A percentile compares a stretch with the other conserved stretches of the same genome.
Conservation (phyloP, 2,888 invertebrate genomes). For the Anthophora plumipes region DNA sequence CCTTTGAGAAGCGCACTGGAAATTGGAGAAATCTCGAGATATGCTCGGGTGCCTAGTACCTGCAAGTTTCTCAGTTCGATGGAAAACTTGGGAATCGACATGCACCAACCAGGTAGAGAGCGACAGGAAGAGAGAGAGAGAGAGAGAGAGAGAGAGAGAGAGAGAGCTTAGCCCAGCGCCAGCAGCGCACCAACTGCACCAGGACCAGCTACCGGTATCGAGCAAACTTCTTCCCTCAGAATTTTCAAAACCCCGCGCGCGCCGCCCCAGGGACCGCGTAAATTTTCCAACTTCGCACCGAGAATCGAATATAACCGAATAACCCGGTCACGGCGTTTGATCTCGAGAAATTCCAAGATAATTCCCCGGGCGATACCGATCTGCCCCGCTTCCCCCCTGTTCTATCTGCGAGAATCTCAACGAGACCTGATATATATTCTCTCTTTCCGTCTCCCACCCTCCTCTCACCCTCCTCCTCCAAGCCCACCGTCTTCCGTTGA, state of each 20-base stretch:
- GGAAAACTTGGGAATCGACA: slow-evolving; percentile 61
- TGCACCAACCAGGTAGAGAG: background rate
- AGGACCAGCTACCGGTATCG: slow-evolving; percentile 30
- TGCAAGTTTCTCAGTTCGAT: slow-evolving; percentile 59
- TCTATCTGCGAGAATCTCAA: slow-evolving; percentile 57
- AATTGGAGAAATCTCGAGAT: slow-evolving; percentile 68
- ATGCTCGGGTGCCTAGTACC: slow-evolving; percentile 21
- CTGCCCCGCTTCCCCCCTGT: slow-evolving; percentile 21
- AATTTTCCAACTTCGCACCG: slow-evolving; percentile 62
- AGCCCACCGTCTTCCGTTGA: no score
- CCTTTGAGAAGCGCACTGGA: slow-evolving; percentile 68
- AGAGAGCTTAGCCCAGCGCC: background rate
- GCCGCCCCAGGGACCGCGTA: slow-evolving; percentile 56
- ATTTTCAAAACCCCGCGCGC: slow-evolving; percentile 59
- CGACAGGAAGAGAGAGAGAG: background rate
- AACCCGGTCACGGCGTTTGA: slow-evolving; percentile 71
- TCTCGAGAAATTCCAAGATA: slow-evolving; percentile 68
- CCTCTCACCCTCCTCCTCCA: background rate
- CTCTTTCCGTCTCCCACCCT: background rate
- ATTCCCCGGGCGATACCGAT: slow-evolving; percentile 62
- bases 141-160: no score
- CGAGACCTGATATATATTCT: slow-evolving; percentile 34
- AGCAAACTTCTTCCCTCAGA: slow-evolving; percentile 61
- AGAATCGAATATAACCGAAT: slow-evolving; percentile 67
- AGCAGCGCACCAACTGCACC: no score